Evolutionary conservation across 1,140 invertebrate genomes (phyloP), one percentile per base, ranked within the genome.

Genomic region (Penaeus chinensis): DNA sequence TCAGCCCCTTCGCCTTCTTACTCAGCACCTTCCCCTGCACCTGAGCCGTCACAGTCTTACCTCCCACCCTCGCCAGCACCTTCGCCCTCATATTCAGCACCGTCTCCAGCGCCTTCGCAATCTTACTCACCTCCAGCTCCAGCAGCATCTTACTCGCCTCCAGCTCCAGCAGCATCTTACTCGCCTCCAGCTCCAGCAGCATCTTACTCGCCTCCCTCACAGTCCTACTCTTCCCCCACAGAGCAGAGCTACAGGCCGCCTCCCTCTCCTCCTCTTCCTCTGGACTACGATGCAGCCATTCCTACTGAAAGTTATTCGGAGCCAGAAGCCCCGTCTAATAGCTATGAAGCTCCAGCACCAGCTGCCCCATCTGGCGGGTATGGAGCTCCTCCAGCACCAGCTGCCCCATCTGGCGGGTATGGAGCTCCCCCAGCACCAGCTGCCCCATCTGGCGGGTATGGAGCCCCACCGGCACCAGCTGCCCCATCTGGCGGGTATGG

Each of bases 241-340:
- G 69, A 74, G 3, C 69, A 74, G 37, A 74, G 69, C 20, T 74
- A 74, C 19, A 74, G 69, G 37, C 69, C 69, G 37, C 69, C 69
- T 19, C 69, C 69, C 37, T 74, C 69, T 74, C 69, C 69, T 10
- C 69, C 69, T 37, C 69, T 74, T 74, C 69, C 69, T 8, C 24
- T 74, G 22, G 69, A 74, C 69, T 32, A 74, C n/a, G 69, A 74
- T 13, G 69, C 69, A 74, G 69, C 69, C 47, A 54, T 54, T 54
- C 47, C 47, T 13, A 54, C 47, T 54, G 47, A 54, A 8, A 54
- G 47, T 54, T 54, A 54, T 8, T 54, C 47, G 47, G 8, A 54
- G 8, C 13, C 47, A 11, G 47, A 54, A 32, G 19, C 69, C 24
- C 24, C 24, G 27, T 24, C 22, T 24, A 37, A 24, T 8, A 18